Evolutionary conservation across 2,888 invertebrate genomes (phyloP), one percentile per base, ranked within the genome.

Genomic region (Taenaris catops): DNA sequence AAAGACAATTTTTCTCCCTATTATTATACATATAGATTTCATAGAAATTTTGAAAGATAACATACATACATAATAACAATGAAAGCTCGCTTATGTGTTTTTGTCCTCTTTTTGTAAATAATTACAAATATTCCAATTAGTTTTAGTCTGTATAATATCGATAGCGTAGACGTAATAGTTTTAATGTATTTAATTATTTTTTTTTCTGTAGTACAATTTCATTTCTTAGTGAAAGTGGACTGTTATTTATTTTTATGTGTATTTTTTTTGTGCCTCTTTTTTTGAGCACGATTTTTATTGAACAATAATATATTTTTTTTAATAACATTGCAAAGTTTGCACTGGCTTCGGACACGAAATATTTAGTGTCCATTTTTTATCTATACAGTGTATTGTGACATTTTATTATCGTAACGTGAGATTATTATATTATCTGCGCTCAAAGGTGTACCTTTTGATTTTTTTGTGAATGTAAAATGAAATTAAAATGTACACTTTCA

Each of bases 141-240:
- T 53, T 53, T 57, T 80, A 83, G 76, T 67, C 61, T 84, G 83
- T 84, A 81, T 76, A 62, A 72, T 80, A 80, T 72, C 64, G 61
- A 53, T 81, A 81, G 75, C 41, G 44, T 78, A 73, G 64, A 54
- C 56, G 57, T 63, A 61, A 63, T 66, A 66, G 63, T 56, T 62
- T 50, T 60, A 63, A 58, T 65, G 58, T 70, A 68, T 68, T 71
- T 69, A 65, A 61, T 70, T 64, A n/a, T n/a, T n/a, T n/a, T n/a
- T n/a, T n/a, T 63, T 65, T 64, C 64, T 48, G 60, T 57, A 60
- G 55, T 46, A 50, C 45, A 53, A 55, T 54, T 51, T 53, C 49
- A 47, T 55, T 50, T 49, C 46, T 45, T 49, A 51, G 44, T 46
- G 39, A 50, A 42, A 45, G 40, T 44, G 48, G 52, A 55, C 50